Percentiles rank a stretch among this genome's conserved stretches.
Evolutionary conservation across 2,888 invertebrate genomes (phyloP).

Genomic region (Dicyrtoma fusca): DNA sequence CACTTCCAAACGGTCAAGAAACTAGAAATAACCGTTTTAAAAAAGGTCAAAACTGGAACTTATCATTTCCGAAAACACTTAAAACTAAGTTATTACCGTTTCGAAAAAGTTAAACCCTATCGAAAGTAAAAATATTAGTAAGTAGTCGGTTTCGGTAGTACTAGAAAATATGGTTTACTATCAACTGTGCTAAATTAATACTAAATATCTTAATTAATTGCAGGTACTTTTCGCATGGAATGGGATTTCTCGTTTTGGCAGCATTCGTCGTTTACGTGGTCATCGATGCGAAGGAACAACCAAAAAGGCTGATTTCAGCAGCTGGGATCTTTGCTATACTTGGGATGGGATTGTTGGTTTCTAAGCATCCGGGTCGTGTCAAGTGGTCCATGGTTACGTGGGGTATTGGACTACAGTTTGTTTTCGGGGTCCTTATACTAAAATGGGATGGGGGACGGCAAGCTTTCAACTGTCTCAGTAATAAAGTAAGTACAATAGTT

Average conservation of each 20-base stretch:
- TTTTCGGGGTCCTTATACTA: conserved; percentile 81
- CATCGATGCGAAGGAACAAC: conserved; percentile 67
- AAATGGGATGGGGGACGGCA: conserved; percentile 78
- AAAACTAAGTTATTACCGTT: too few species aligned
- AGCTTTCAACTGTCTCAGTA: conserved; percentile 71
- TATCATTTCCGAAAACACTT: too few species aligned
- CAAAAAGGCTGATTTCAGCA: conserved; percentile 70
- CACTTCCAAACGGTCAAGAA: too few species aligned
- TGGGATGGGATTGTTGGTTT: conserved; percentile 68
- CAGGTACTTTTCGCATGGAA: conserved; percentile 31
- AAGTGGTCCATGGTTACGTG: conserved; percentile 79
- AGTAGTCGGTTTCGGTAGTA: too few species aligned
- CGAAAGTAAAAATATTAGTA: too few species aligned
- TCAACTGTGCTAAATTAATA: too few species aligned
- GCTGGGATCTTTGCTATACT: conserved; percentile 70
- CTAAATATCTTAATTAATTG: too few species aligned
- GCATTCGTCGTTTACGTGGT: conserved; percentile 67
- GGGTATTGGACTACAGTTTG: conserved; percentile 81
- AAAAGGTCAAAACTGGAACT: too few species aligned
- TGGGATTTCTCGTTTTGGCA: conserved; percentile 57
- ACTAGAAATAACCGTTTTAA: too few species aligned
- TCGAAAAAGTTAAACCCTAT: too few species aligned
- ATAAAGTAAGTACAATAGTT: conserved; percentile 58
- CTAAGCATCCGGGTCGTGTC: conserved; percentile 65
- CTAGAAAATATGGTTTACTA: too few species aligned